Evolutionary conservation across 2,888 invertebrate species (phyloP).

Genomic region (Balanococcus diminutus): DNA sequence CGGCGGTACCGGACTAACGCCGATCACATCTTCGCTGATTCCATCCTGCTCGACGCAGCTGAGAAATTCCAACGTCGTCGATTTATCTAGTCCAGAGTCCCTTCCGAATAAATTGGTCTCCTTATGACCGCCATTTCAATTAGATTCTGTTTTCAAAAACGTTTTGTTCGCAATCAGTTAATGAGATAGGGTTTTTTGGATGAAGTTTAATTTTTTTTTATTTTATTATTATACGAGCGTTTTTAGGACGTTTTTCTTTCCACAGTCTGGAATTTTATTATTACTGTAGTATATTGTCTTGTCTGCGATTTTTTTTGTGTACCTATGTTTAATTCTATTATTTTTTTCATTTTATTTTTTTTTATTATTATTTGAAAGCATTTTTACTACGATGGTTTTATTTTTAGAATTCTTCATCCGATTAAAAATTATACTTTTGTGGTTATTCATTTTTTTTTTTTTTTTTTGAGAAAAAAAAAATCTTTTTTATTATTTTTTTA

Average conservation of each 20-base stretch:
- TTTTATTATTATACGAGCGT: neutral
- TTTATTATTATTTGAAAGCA: too few species aligned
- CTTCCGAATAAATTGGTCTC: constrained; percentile 79
- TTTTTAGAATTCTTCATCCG: neutral
- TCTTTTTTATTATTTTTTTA: constrained; percentile 23
- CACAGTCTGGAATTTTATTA: neutral
- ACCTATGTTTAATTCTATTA: neutral
- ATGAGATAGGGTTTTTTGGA: neutral
- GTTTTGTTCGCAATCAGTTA: neutral
- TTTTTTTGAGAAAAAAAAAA: neutral
- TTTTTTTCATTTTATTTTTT: neutral
- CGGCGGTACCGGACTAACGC: constrained; percentile 89
- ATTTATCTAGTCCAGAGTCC: constrained; percentile 76
- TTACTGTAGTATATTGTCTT: neutral
- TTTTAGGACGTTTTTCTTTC: neutral
- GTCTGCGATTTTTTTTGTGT: neutral
- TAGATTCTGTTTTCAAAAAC: neutral
- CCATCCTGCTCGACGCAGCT: constrained; percentile 61
- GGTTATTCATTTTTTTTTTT: constrained; percentile 24
- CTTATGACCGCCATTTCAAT: constrained; percentile 68
- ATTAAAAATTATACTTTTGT: neutral
- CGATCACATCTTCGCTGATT: constrained; percentile 73
- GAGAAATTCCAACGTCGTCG: constrained; percentile 61
- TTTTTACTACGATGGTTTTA: neutral
- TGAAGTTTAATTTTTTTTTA: constrained; percentile 4